A percentile compares a stretch with the other conserved stretches of the same genome.
Evolutionary conservation across 2,113 vertebrate genomes (phyloP).

Genomic region (Pimephales promelas): DNA sequence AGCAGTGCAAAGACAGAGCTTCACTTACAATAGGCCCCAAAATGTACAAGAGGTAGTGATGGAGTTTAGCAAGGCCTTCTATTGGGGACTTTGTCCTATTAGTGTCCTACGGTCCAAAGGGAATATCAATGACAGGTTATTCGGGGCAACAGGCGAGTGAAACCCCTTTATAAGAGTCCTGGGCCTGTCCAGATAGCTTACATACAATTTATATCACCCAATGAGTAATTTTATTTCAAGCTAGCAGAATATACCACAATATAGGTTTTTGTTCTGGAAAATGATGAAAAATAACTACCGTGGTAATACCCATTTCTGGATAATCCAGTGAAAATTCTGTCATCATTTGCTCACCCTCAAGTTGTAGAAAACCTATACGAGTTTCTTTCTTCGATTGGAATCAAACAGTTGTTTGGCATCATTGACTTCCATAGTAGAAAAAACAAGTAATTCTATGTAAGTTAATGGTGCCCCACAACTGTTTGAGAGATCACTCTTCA

Average conservation of each 20-base stretch:
- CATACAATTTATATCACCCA: neutral
- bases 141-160: neutral
- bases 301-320: neutral
- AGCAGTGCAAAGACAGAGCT: neutral
- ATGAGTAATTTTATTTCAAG: neutral
- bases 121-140: conserved; percentile 32
- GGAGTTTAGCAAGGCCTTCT: neutral
- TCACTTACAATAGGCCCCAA: neutral
- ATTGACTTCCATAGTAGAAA: too few relatives aligned
- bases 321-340: neutral
- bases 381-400: too few relatives aligned
- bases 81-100: conserved; percentile 21
- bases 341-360: too few relatives aligned
- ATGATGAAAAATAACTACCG: neutral
- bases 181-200: neutral
- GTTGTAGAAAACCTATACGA: too few relatives aligned
- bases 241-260: neutral
- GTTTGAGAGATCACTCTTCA: too few relatives aligned
- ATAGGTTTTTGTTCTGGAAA: neutral
- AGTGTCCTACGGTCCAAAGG: conserved; percentile 5
- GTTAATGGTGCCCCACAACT: too few relatives aligned
- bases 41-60: neutral
- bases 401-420: too few relatives aligned
- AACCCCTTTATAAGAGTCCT: neutral
- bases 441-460: too few relatives aligned